Evolutionary conservation across 2,797 vertebrate species (phyloP), one percentile per base, ranked within the genome.

Genomic region (Glossophaga mutica): DNA sequence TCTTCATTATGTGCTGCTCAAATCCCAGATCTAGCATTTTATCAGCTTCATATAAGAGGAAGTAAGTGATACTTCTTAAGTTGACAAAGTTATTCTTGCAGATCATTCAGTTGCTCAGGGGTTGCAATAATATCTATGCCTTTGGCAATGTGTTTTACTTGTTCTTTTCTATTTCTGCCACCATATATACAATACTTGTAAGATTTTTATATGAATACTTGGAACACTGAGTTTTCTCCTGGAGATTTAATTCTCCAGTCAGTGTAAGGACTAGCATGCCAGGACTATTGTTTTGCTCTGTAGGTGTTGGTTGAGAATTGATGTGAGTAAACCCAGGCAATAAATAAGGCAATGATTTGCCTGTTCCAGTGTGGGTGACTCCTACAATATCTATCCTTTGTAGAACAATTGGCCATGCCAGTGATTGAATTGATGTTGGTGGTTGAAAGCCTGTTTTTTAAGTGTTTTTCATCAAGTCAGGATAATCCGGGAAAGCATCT

Each of bases 281-380:
- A 19, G 99, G 99, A 9, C 99, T 99, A 0, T 94, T 97, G 18
- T 95, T 97, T 92, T 99, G 79, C 68, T 98, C 94, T 97, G 97
- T 98, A 11, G 98, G 88, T 87, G 99, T 5, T 87, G 98, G 98
- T 83, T 99, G 99, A 81, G 98, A 99, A 68, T 99, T 98, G 98
- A 99, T 98, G 97, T 99, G 99, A 97, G 99, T 99, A 97, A 99
- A 99, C n/a, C 99, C 99, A 22, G 99, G 99, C 90, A 99, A 98
- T 95, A 99, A 98, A 98, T 99, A 99, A 6, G 99, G 98, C 94
- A 99, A 95, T 0, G 99, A 99, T 97, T 99, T 99, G 65, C 99
- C 99, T 0, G 99, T 99, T 89, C 99, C 99, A 0, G 99, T 99
- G 97, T 99, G 99, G 34, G 99, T 99, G 34, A 99, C 99, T 50